Base-by-base conservation (phyloP, 1,140 invertebrate genomes). In the Aphaenogaster floridana region DNA sequence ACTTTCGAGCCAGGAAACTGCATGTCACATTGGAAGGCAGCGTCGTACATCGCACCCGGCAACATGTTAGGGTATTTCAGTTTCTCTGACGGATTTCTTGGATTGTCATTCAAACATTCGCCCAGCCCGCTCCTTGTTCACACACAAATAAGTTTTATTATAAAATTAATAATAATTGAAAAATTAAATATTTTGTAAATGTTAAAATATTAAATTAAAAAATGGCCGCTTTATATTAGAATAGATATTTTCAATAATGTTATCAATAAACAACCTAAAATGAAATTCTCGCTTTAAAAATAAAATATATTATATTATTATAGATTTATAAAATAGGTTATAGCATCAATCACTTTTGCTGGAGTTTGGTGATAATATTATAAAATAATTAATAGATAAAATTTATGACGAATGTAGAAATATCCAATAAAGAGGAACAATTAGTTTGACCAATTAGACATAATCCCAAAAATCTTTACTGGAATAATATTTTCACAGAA, bases 31-130 rank as follows among this genome's bases (percentile, higher is more conserved):
- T 98, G 97, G 90, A 96, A 96, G 76, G 97, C 95, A 2, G 95
- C 96, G 92, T 97, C 97, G 92, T 97, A 98, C 95, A 97, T 96
- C 15, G 96, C 96, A 21, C 97, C 97, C 0, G 97, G 96, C 15
- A 97, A 95, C 87, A 97, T 95, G 50, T 96, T 94, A 0, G 96
- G 96, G 86, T 95, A 96, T 63, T 94, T 94, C 85, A 94, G 96
- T 57, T 93, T 92, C 0, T 92, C 91, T 1, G 94, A 66, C 5
- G 96, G 96, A 85, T 95, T 95, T 48, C 95, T 95, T 2, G 97
- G 97, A 89, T 97, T 96, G 91, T 97, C 96, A 72, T 96, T 96
- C 74, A 97, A 92, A 91, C 97, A 97, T 59, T 96, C 96, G 5
- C 97, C 97, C 89, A 97, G 95, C 72, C 96, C 96, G 57, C 96